Evolutionary conservation across 2,888 invertebrate species (phyloP), one percentile per base, ranked within the genome.

Genomic region (Osmoderma eremita): DNA sequence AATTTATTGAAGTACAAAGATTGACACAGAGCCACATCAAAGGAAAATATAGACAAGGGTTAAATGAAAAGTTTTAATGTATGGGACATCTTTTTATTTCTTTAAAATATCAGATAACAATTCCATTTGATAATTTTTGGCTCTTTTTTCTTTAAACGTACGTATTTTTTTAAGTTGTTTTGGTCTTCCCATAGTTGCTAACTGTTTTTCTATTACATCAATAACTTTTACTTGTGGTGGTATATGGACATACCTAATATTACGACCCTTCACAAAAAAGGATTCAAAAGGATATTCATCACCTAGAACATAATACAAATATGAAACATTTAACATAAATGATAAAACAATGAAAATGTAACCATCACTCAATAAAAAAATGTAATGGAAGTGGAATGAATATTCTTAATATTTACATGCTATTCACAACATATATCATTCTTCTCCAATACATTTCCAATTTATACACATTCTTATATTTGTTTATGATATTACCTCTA

Each of bases 221-320:
- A 24, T 12, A 18, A 41, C 48, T 13, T 58, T 42, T 38, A 30
- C 24, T 8, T 68, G 30, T 6, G 36, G 84, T 36, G 91, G 91
- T 70, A 91, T 84, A 75, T 91, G 91, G 6, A 91, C 85, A 78
- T 88, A 88, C 77, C 90, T 85, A 67, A 91, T 87, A 75, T 88
- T 89, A 71, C 90, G 84, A 18, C 85, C 84, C 64, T 86, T 87
- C 18, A 91, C 77, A 79, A 88, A 90, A 71, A 91, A 84, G 73
- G 84, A 82, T 41, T 88, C 86, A 80, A 88, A 90, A n/a, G 78
- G 75, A 75, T 83, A 87, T 77, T 85, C 85, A 76, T 84, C 84
- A 63, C 78, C 80, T 80, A 17, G 36, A 64, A 65, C 65, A 75
- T 45, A 65, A 41, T 63, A 10, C 51, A 8, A 20, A 64, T 24